Base-by-base conservation (phyloP, 2,888 invertebrate genomes). In the Mythimna loreyi region DNA sequence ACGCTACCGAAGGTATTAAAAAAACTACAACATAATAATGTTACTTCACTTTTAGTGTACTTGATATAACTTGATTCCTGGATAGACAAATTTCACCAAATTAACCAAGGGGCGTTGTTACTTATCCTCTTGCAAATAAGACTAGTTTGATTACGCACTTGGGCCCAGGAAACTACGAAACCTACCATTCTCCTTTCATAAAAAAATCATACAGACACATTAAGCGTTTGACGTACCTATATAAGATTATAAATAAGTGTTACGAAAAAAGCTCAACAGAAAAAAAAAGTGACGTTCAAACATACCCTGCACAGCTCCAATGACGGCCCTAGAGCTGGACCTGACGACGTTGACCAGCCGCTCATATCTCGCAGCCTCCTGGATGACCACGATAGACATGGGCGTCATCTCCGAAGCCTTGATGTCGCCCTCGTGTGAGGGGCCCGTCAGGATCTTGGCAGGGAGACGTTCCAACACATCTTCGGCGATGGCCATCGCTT, bases 381-480 rank as follows among this genome's bases (percentile, higher is more conserved):
- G 98, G 5, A 98, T 98, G 63, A 99, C 96, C 0, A 99, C 99
- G 1, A 99, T 99, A 87, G 99, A 99, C 98, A 99, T 98, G 84
- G 99, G 99, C 13, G 96, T 99, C 98, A 91, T 97, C 93, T 93
- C 99, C 96, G 81, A 96, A 90, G 68, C 98, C 97, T 67, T 99
- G 97, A 96, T 97, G 97, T 93, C 97, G 96, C 90, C 96, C 92
- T 88, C 97, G 94, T 64, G 98, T 94, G 80, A 95, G 87, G 88
- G 97, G 94, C 83, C 98, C 89, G 94, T 97, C 96, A 94, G 97
- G 97, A 92, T 93, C 77, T 97, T 96, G 33, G 91, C 89, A 0
- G 99, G 99, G 33, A 99, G 93, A 86, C 98, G 98, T 8, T 95
- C 92, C 13, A 99, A 92, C 74, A 99, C 97, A 86, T 98, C 98